These are phyloP conservation scores for Apomyelois bistriatella DNA, from an alignment of 2,888 invertebrate genomes.

Conservation along the genomic window DNA sequence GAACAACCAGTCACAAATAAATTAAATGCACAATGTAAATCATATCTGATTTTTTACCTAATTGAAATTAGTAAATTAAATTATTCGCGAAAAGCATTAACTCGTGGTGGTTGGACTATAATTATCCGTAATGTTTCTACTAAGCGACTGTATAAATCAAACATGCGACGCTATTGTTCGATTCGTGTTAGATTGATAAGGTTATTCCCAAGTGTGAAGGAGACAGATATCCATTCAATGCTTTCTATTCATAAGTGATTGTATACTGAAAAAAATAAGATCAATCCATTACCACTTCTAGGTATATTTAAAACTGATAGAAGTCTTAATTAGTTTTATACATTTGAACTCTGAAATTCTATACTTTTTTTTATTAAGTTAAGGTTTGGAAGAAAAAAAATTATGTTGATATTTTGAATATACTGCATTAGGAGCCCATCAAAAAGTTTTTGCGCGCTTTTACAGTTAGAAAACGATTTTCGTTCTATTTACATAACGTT, in stretches of 20 bases:
- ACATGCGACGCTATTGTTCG: slow-evolving; percentile 79
- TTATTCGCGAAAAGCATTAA: slow-evolving; percentile 48
- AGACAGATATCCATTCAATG: slow-evolving; percentile 69
- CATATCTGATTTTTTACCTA: not conserved
- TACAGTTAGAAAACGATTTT: slow-evolving; percentile 62
- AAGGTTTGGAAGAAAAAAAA: no score
- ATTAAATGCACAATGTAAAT: not conserved
- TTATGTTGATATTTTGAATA: slow-evolving; percentile 21
- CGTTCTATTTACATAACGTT: slow-evolving; percentile 60
- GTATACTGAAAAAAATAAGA: slow-evolving; percentile 44
- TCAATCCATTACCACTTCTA: slow-evolving; percentile 16
- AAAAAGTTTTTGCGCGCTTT: slow-evolving; percentile 64
- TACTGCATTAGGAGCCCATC: slow-evolving; percentile 50
- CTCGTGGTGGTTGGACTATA: slow-evolving; percentile 56
- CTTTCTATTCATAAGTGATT: slow-evolving; percentile 70
- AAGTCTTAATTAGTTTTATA: no score
- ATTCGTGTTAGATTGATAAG: slow-evolving; percentile 79
- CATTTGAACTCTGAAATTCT: no score
- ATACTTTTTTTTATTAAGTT: no score
- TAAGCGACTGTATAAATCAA: slow-evolving; percentile 80
- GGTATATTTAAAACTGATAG: no score
- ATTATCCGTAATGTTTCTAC: slow-evolving; percentile 79
- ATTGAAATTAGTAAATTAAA: no score
- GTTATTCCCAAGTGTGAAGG: slow-evolving; percentile 76
- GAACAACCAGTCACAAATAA: not conserved